Evolutionary conservation across 1,140 invertebrate genomes (phyloP), one percentile per base, ranked within the genome.

Genomic region (Pogonus chalceus): DNA sequence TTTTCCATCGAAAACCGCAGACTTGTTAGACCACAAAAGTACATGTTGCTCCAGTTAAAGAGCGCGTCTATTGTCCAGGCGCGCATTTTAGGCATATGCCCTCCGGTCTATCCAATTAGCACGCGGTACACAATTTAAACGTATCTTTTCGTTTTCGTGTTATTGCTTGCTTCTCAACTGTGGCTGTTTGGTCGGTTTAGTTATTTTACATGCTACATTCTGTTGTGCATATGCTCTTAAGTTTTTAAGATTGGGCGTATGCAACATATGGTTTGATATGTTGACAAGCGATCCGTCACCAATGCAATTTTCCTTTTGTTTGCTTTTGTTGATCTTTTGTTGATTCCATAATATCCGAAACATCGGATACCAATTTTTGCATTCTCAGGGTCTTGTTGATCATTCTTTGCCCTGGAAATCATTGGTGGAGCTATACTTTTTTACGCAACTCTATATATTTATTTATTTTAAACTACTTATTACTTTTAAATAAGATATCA

Each of bases 251-350:
- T 31, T 4, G 26, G 26, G 26, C 26, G 26, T 43, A 18, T 16
- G 31, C 61, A 55, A 66, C 64, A 64, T 61, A 64, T 60, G 62
- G 64, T 53, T 49, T 66, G 64, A 66, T 62, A 64, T 64, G 64
- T 64, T 66, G 64, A 66, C 64, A 64, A 63, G 58, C 58, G 54
- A 31, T 43, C 9, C 37, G 18, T 43, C 37, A 16, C 9, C 18
- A 3, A 18, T 43, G 18, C 37, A 43, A 43, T 43, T 43, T 43
- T 43, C 37, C 12, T 7, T 43, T 20, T 4, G 22, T 24, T 14
- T 23, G 12, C 9, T 50, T 50, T 18, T 50, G 37, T 43, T 12
- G 3, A 4, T 43, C 18, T 18, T 43, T 43, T 43, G 37, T 43
- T 43, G 37, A 12, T n/a, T n/a, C n/a, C n/a, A n/a, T n/a, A n/a